Conservation (phyloP, 2,113 vertebrate genomes). For the Illadopsis cleaveri region DNA sequence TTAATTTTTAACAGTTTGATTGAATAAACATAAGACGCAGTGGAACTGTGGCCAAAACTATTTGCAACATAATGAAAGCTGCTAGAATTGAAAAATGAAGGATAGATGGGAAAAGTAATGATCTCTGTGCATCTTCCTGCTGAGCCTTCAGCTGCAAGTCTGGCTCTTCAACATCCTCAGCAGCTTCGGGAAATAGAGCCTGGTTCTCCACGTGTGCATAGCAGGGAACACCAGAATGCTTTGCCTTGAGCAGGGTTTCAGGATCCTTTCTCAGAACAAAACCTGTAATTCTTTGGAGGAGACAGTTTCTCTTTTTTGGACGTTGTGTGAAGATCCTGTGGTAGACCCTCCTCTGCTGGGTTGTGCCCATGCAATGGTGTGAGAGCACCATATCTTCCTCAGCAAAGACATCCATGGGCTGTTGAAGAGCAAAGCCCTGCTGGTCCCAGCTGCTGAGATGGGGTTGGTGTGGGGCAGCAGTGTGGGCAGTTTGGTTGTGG, state of each 20-base stretch:
- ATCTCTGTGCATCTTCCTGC: not conserved
- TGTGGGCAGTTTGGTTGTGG: not conserved
- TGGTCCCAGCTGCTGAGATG: not conserved
- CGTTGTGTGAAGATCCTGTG: fast-evolving
- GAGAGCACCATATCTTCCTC: fast-evolving
- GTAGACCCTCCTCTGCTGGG: fast-evolving
- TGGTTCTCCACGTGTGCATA: fast-evolving
- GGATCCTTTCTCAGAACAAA: not conserved
- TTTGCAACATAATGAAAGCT: not conserved
- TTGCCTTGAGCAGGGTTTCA: not conserved
- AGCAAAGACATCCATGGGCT: not conserved
- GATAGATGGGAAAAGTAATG: not conserved
- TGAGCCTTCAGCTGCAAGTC: not conserved
- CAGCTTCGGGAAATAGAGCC: not conserved
- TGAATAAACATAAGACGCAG: not conserved
- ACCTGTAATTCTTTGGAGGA: not conserved
- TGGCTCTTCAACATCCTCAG: not conserved
- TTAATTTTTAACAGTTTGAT: constrained; percentile 6
- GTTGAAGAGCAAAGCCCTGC: not conserved
- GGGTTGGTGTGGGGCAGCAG: not conserved
- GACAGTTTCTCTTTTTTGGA: not conserved
- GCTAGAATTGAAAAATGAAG: not conserved
- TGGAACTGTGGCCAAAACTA: not conserved
- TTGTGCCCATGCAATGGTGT: fast-evolving
- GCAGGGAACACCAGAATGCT: not conserved